Percentiles rank a stretch among this genome's conserved stretches.
phyloP scores from a whole-genome alignment of 2,797 vertebrate species.

The Malacoctenus gilli region DNA sequence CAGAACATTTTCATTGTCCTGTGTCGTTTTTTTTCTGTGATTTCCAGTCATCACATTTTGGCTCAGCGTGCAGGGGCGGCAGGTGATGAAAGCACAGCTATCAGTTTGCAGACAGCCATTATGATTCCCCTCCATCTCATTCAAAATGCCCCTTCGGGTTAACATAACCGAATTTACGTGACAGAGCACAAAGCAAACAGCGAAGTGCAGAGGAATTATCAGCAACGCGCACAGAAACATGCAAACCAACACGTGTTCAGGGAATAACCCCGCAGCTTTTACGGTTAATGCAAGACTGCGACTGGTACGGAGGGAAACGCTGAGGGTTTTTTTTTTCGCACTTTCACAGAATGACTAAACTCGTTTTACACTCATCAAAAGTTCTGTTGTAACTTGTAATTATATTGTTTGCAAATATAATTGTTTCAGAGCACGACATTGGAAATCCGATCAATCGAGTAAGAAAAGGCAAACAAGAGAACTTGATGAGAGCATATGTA shows the following conservation, averaged over 20 bases:
- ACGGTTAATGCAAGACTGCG: too few relatives aligned
- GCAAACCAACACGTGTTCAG: constrained; percentile 4
- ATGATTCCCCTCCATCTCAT: constrained; percentile 50
- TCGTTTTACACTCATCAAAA: too few relatives aligned
- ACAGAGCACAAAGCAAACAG: constrained; percentile 42
- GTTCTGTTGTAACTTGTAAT: too few relatives aligned
- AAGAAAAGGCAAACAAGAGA: too few relatives aligned
- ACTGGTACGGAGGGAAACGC: too few relatives aligned
- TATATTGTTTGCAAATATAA: too few relatives aligned
- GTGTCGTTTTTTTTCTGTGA: constrained; percentile 42
- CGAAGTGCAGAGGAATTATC: constrained; percentile 31
- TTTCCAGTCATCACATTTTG: constrained; percentile 53
- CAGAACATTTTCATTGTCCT: constrained; percentile 26
- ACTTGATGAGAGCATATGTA: too few relatives aligned
- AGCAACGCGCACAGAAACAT: constrained; percentile 9
- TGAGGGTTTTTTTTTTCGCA: too few relatives aligned
- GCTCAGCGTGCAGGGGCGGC: constrained; percentile 42
- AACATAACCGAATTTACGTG: constrained; percentile 65
- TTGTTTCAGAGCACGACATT: too few relatives aligned
- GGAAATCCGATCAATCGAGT: too few relatives aligned
- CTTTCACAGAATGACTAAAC: too few relatives aligned
- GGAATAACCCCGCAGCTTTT: too few relatives aligned
- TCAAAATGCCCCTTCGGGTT: constrained; percentile 54
- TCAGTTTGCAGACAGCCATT: constrained; percentile 61
- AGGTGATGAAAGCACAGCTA: constrained; percentile 57